Conservation (phyloP, 2,797 vertebrate genomes). For the Gallinago stenura region DNA sequence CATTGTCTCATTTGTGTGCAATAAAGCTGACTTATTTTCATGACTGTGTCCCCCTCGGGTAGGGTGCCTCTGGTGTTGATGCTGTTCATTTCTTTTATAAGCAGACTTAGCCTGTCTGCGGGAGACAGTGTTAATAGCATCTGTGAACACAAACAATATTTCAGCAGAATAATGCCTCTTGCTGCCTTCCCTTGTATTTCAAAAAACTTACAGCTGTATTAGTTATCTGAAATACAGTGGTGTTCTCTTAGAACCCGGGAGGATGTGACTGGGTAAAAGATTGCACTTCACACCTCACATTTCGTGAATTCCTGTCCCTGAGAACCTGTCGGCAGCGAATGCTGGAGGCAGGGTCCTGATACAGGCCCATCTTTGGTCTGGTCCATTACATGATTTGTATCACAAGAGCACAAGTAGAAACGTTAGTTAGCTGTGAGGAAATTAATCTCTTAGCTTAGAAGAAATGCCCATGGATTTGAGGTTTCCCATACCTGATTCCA, state of each 20-base stretch:
- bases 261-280: background rate
- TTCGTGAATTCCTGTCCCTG: background rate
- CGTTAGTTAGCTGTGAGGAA: background rate
- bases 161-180: background rate
- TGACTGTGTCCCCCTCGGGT: accelerated
- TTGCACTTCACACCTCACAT: accelerated
- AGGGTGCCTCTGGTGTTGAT: background rate
- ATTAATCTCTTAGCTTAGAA: no score
- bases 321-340: no score
- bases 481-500: background rate
- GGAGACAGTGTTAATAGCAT: background rate
- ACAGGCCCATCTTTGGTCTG: no score
- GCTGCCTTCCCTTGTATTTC: background rate
- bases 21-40: background rate
- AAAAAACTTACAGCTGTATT: background rate
- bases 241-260: background rate
- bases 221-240: background rate
- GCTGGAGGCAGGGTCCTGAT: background rate
- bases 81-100: background rate
- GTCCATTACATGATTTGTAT: background rate
- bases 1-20: background rate
- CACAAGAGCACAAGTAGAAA: background rate
- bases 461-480: background rate
- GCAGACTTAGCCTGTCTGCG: background rate
- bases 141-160: background rate